These are phyloP conservation scores for Empidonax traillii DNA, from an alignment of 2,113 vertebrate species.

Conservation along the genomic window DNA sequence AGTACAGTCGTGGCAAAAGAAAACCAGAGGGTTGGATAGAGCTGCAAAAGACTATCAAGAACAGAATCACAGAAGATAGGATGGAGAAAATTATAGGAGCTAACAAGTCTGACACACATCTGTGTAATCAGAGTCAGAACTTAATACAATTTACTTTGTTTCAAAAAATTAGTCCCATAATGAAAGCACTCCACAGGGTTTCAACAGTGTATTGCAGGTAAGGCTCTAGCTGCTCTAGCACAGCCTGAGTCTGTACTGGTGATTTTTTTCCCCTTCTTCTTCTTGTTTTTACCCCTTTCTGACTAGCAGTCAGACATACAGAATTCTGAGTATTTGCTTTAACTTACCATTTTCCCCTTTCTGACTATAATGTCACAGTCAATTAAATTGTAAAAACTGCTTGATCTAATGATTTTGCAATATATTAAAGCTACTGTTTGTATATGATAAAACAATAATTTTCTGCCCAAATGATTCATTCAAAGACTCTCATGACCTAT, in stretches of 20 bases:
- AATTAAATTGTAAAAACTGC: background rate
- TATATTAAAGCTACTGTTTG: background rate
- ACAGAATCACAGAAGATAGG: background rate
- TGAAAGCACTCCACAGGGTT: background rate
- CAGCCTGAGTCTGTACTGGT: background rate
- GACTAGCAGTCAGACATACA: background rate
- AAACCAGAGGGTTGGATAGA: background rate
- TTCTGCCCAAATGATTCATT: background rate
- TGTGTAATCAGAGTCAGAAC: background rate
- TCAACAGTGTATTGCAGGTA: background rate
- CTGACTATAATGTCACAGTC: background rate
- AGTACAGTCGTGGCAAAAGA: background rate
- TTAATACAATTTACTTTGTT: background rate
- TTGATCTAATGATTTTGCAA: background rate
- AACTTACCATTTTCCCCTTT: background rate
- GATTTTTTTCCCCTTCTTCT: background rate
- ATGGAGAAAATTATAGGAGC: background rate
- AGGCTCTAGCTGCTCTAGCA: background rate
- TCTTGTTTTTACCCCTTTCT: background rate
- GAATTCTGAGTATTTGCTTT: background rate
- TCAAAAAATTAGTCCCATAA: background rate
- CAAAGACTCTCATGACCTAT: conserved; percentile 3
- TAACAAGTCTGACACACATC: background rate
- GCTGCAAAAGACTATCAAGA: background rate
- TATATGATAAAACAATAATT: background rate